Base-by-base conservation (phyloP, 2,797 vertebrate species). In the Xerus rutilus region DNA sequence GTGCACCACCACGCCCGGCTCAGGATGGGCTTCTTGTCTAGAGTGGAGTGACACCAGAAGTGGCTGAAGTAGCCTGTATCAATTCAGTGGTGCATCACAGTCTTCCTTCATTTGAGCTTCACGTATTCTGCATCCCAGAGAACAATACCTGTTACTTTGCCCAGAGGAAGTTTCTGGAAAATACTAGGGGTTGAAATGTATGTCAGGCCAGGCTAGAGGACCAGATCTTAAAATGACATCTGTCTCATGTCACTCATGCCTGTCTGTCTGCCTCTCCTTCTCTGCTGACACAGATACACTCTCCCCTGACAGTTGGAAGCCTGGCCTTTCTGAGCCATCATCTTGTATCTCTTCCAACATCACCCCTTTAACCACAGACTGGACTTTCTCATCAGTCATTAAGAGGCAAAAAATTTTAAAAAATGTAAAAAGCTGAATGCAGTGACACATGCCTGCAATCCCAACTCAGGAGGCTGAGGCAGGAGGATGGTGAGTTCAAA, bases 131-230 rank as follows among this genome's bases (percentile, higher is more conserved):
- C 59, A 43, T 35, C 62, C 73, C 72, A 89, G 90, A n/a, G 52
- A 94, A 47, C 9, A 18, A 57, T 39, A 23, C 18, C 64, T 59
- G 28, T 39, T 64, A 78, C 59, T 47, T 54, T 93, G 39, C 74
- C 72, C 49, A 67, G 59, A 77, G 73, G 64, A 91, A 32, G 54
- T 45, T 86, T 30, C 62, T 77, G 93, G 87, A 77, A 83, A 92
- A 28, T 23, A 62, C 59, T 65, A 11, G 45, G 12, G 45, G 20
- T 21, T 64, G 23, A 30, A 52, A 59, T 17, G 7, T 28, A 5
- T 32, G 1, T 59, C 69, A 23, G 79, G 25, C 77, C 18, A 20
- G 72, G 72, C 21, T 59, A 28, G 52, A 85, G 4, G 11, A 64
- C 76, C 57, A 52, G 69, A 30, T 28, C 18, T 9, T 32, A 2